These are phyloP conservation scores for Dryocosmus kuriphilus DNA, from an alignment of 2,888 invertebrate genomes.

Conservation along the genomic window DNA sequence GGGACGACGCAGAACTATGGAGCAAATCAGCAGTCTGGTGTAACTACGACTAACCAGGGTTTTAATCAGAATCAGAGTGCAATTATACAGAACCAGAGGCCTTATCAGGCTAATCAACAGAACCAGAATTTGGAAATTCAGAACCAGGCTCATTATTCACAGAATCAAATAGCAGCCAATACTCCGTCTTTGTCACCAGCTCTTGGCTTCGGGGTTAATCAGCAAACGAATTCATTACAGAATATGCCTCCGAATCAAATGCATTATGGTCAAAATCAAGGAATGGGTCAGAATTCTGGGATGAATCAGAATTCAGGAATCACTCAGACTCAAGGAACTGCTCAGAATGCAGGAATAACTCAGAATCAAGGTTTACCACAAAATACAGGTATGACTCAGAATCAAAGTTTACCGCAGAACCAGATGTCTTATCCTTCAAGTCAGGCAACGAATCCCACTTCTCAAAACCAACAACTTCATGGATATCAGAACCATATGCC, in stretches of 20 bases:
- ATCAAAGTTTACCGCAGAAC: slow-evolving; percentile 37
- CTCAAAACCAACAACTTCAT: slow-evolving; percentile 45
- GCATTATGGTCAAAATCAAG: slow-evolving; percentile 18
- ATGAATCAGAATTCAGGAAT: neutral
- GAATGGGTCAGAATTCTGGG: neutral
- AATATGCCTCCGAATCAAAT: slow-evolving; percentile 57
- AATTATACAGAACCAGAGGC: slow-evolving; percentile 32
- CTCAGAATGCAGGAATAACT: neutral
- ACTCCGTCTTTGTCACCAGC: slow-evolving; percentile 47
- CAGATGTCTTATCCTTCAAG: slow-evolving; percentile 28
- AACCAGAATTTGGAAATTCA: slow-evolving; percentile 55
- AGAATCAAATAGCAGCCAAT: slow-evolving; percentile 68
- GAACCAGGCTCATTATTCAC: slow-evolving; percentile 55
- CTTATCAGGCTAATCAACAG: slow-evolving; percentile 56
- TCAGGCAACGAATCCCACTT: slow-evolving; percentile 4
- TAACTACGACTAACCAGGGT: slow-evolving; percentile 52
- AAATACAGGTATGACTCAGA: neutral
- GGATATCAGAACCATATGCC: slow-evolving; percentile 61
- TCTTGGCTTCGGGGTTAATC: slow-evolving; percentile 8
- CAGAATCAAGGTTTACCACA: neutral
- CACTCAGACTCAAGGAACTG: neutral
- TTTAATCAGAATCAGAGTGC: slow-evolving; percentile 43
- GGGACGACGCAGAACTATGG: slow-evolving; percentile 64
- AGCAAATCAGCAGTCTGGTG: slow-evolving; percentile 56
- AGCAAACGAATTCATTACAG: neutral